A percentile compares a stretch with the other conserved stretches of the same genome.
These are phyloP conservation scores for Alectura lathami DNA, from an alignment of 2,113 vertebrate genomes.

Conservation along the genomic window DNA sequence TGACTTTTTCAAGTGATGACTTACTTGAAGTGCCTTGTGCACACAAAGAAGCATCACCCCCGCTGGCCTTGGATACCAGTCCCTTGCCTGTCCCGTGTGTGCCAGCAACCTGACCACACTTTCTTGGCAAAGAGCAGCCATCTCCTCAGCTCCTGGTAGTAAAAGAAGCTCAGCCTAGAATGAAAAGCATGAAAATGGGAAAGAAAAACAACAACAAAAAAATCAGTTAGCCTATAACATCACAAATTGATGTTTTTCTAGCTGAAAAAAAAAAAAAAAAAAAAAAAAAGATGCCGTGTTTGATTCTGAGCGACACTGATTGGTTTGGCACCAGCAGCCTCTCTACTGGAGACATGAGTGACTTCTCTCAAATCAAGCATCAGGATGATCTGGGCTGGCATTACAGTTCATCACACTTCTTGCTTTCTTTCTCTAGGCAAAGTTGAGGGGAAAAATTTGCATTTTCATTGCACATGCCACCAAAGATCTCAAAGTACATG, in stretches of 20 bases:
- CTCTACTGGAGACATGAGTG: conserved; percentile 3
- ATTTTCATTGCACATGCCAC: conserved; percentile 4
- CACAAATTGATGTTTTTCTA: conserved; percentile 60
- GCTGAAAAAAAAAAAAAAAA: not conserved
- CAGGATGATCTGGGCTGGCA: conserved; percentile 7
- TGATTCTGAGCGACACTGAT: conserved; percentile 40
- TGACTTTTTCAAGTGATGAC: not conserved
- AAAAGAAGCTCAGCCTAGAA: conserved; percentile 50
- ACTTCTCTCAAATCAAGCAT: conserved; percentile 24
- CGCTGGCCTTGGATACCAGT: conserved; percentile 62
- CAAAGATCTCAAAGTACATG: not conserved
- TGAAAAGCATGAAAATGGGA: conserved; percentile 40
- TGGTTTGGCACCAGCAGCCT: conserved; percentile 4
- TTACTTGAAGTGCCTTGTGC: not conserved
- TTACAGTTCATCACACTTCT: conserved; percentile 15
- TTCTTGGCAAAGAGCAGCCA: conserved; percentile 44
- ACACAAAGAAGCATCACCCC: conserved; percentile 24
- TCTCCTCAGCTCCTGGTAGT: conserved; percentile 54
- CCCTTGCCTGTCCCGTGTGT: conserved; percentile 29
- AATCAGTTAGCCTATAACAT: conserved; percentile 38
- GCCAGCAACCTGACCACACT: conserved; percentile 70
- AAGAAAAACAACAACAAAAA: no score
- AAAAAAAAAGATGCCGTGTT: not conserved
- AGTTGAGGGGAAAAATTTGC: conserved; percentile 26
- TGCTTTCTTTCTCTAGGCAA: conserved; percentile 53